Percentiles rank a stretch among this genome's conserved stretches.
These are phyloP conservation scores for Aphodius sticticus DNA, from an alignment of 2,888 invertebrate genomes.

Conservation along the genomic window DNA sequence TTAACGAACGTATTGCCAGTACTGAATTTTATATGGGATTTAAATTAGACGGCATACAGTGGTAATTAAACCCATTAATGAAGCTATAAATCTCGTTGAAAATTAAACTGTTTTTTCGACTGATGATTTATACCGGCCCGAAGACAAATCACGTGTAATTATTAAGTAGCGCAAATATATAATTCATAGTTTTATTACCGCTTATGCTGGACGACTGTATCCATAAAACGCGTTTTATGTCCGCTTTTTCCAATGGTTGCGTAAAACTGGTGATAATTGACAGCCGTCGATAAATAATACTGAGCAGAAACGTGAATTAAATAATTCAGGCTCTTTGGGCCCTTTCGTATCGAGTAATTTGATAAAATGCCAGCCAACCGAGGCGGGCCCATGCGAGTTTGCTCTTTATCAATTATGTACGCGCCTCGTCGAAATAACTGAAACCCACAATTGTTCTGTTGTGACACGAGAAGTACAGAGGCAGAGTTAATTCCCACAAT, in stretches of 20 bases:
- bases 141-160: not conserved
- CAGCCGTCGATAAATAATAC: not conserved
- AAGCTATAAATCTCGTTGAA: not conserved
- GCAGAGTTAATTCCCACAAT: not conserved
- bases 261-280: not conserved
- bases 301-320: not conserved
- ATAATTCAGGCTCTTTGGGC: not conserved
- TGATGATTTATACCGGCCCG: not conserved
- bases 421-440: not conserved
- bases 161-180: slow-evolving; percentile 4
- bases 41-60: not conserved
- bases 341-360: slow-evolving; percentile 4
- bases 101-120: not conserved
- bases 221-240: not conserved
- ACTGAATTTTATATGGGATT: not conserved
- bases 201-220: not conserved
- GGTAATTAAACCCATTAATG: not conserved
- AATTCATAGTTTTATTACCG: not conserved
- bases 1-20: not conserved
- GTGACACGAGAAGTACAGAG: slow-evolving; percentile 4
- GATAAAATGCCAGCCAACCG: not conserved
- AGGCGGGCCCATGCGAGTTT: not conserved
- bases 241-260: not conserved
- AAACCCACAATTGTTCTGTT: slow-evolving; percentile 4
- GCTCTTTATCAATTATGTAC: slow-evolving; percentile 4